Evolutionary conservation across 2,888 invertebrate genomes (phyloP), one percentile per base, ranked within the genome.

Genomic region (Stenichneumon culpator): DNA sequence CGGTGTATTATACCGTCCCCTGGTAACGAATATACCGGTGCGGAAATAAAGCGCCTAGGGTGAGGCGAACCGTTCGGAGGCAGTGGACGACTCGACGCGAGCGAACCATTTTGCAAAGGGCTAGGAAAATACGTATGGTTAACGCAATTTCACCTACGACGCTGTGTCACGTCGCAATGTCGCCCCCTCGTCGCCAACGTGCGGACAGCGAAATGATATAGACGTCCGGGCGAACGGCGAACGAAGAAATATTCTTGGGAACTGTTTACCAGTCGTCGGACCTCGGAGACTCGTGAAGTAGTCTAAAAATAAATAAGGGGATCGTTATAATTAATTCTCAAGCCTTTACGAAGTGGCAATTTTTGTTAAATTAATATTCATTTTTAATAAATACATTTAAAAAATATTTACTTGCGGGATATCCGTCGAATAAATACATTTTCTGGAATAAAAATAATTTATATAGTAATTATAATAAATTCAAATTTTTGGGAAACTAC

Each of bases 31-130:
- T 52, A 63, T 32, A 28, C 28, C 60, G 6, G 75, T 32, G 39
- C 39, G 68, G 28, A 79, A 54, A 74, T 54, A 9, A 75, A 63
- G 50, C 63, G 52, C 39, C 47, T 52, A 19, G 36, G 39, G 57
- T 25, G 36, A 47, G 74, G 25, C 63, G 39, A 73, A 79, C 63
- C 68, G 60, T 80, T 67, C 50, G 25, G 68, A 69, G 19, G 32
- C 25, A 44, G 36, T 22, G 16, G 72, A 77, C 70, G 54, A 78
- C 47, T 82, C 68, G 67, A 39, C 78, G 67, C 67, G 68, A 73
- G 67, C 67, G 68, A 73, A 36, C 36, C 72, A 60, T 78, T 50
- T n/a, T 11, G 28, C 57, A 28, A 68, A 36, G 54, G 65, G 67
- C 47, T 54, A 69, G 47, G 39, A 52, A 75, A 74, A 74, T 47